A percentile compares a stretch with the other conserved stretches of the same genome.
Conservation (phyloP, 2,888 invertebrate species). For the Petrolisthes cinctipes region DNA sequence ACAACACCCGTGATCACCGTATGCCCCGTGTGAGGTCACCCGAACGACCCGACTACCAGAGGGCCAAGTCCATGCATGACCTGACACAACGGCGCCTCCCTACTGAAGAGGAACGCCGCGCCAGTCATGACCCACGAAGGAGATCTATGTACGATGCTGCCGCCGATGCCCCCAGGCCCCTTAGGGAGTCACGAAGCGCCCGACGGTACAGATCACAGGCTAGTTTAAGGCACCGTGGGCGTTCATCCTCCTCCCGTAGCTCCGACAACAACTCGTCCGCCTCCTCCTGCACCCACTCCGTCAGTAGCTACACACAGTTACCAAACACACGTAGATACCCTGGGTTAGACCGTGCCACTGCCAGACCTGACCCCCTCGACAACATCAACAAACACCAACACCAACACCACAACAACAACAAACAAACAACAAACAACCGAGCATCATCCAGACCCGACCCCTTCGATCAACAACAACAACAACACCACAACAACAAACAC, state of each 20-base stretch:
- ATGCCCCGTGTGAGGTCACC: constrained; percentile 59
- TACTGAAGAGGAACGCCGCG: constrained; percentile 31
- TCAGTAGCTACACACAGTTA: constrained; percentile 71
- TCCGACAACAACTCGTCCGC: constrained; percentile 30
- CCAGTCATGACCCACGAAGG: constrained; percentile 47
- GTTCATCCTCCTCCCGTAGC: constrained; percentile 17
- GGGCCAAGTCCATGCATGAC: constrained; percentile 65
- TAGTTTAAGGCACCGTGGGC: constrained; percentile 36
- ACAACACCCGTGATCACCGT: constrained; percentile 33
- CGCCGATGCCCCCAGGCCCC: constrained; percentile 36
- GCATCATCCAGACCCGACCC: constrained; percentile 73
- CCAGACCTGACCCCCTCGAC: constrained; percentile 68
- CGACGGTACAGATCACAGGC: constrained; percentile 55
- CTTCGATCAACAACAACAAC: constrained; percentile 69
- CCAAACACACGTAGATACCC: constrained; percentile 74
- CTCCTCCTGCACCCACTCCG: constrained; percentile 41
- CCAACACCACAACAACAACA: constrained; percentile 66
- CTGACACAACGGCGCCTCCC: constrained; percentile 40
- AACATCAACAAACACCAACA: constrained; percentile 67
- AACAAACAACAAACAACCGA: constrained; percentile 67
- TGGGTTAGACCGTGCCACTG: constrained; percentile 73
- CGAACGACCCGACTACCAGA: constrained; percentile 54
- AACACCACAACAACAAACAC: constrained; percentile 63
- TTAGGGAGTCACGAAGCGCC: constrained; percentile 35
- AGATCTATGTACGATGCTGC: constrained; percentile 58